Conservation (phyloP, 2,113 vertebrate genomes). For the Otus sunia region DNA sequence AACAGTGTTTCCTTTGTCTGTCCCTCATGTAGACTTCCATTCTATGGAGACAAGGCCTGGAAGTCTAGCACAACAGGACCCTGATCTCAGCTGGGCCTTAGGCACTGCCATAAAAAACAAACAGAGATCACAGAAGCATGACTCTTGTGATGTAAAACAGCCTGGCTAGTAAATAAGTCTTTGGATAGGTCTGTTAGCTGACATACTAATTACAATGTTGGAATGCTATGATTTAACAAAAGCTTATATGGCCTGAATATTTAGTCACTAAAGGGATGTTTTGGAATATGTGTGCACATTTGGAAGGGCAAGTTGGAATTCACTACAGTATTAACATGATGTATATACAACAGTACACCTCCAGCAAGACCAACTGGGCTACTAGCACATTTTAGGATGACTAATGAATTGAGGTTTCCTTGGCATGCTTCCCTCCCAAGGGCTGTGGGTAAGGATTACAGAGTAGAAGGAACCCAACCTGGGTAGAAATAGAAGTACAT, state of each 20-base stretch:
- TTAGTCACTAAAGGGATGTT: too few species aligned
- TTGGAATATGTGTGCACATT: not conserved
- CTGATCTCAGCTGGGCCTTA: constrained; percentile 38
- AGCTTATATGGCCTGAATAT: not conserved
- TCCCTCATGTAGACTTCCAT: not conserved
- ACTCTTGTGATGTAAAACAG: not conserved
- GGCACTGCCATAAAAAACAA: constrained; percentile 52
- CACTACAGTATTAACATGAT: not conserved
- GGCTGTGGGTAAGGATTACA: not conserved
- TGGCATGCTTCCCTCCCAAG: not conserved
- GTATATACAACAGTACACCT: not conserved
- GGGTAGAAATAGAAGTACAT: not conserved
- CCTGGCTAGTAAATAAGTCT: not conserved
- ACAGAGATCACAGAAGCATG: not conserved
- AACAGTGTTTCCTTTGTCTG: constrained; percentile 50
- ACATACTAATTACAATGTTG: not conserved
- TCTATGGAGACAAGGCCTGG: constrained; percentile 22
- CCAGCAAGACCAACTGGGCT: not conserved
- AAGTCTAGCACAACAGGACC: constrained; percentile 37
- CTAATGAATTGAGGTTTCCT: not conserved
- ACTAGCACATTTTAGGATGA: not conserved
- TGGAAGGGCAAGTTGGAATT: not conserved
- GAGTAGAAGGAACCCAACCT: not conserved
- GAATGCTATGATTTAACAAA: not conserved
- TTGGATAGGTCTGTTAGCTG: not conserved